Evolutionary conservation across 2,113 vertebrate genomes (phyloP).

Genomic region (Epinephelus fuscoguttatus): DNA sequence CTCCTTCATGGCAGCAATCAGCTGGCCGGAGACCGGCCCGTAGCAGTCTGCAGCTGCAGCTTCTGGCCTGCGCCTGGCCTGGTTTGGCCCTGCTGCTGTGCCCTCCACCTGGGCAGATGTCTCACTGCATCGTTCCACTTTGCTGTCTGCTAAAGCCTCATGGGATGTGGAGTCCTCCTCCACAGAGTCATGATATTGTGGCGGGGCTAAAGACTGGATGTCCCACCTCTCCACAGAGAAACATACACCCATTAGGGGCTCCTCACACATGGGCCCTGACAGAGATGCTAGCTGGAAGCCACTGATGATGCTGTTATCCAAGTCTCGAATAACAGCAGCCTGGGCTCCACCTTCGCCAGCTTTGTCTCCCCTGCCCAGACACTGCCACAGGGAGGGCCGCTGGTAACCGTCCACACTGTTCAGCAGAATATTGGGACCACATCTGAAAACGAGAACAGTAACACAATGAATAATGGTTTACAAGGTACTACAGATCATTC

Average conservation of each 20-base stretch:
- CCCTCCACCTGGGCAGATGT: not conserved
- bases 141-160: not conserved
- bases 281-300: conserved; percentile 96
- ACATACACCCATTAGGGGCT: conserved; percentile 98
- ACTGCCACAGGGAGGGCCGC: conserved; percentile 90
- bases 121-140: not conserved
- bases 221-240: conserved; percentile 94
- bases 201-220: conserved; percentile 72
- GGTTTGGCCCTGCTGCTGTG: not conserved
- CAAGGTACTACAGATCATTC: not conserved
- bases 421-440: conserved; percentile 94
- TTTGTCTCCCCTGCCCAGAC: conserved; percentile 70
- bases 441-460: conserved; percentile 74
- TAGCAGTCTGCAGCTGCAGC: conserved; percentile 85
- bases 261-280: conserved; percentile 97
- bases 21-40: conserved; percentile 94
- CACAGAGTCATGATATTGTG: conserved; percentile 60
- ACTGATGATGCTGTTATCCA: conserved; percentile 94
- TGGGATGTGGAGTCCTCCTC: conserved; percentile 17
- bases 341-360: conserved; percentile 68
- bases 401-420: conserved; percentile 87
- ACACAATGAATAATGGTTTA: not conserved
- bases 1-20: conserved; percentile 97
- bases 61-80: conserved; percentile 66
- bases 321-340: conserved; percentile 78